Percentiles rank a stretch among this genome's conserved stretches.
Conservation (phyloP, 2,113 vertebrate species). For the Spilogale gracilis region DNA sequence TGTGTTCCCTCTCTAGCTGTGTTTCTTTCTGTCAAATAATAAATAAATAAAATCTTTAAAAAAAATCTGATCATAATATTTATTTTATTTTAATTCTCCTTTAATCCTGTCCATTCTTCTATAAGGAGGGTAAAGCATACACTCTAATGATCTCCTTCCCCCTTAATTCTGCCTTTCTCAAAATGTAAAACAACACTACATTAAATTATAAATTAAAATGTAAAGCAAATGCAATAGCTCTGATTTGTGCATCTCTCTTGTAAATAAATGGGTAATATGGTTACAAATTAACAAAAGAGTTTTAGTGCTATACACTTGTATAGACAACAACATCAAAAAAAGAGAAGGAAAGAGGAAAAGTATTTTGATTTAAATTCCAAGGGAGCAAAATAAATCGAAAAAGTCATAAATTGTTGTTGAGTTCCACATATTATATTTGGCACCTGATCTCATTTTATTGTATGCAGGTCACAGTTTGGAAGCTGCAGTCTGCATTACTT, state of each 20-base stretch:
- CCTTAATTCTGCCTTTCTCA: background rate
- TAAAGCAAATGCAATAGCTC: background rate
- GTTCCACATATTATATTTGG: background rate
- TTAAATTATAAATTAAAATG: background rate
- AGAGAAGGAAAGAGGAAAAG: background rate
- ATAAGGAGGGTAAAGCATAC: background rate
- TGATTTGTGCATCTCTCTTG: background rate
- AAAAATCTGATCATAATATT: background rate
- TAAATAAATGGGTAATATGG: background rate
- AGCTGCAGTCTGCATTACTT: background rate
- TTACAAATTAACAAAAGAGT: background rate
- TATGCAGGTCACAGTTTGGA: background rate
- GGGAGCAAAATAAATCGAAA: background rate
- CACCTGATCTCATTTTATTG: background rate
- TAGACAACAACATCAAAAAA: background rate
- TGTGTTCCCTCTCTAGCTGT: no score
- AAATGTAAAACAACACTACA: background rate
- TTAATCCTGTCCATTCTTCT: background rate
- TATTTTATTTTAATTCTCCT: background rate
- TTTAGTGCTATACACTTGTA: background rate
- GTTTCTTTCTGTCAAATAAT: no score
- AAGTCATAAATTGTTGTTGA: background rate
- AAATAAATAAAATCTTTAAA: no score
- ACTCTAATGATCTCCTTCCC: background rate
- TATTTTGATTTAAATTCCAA: background rate